Base-by-base conservation (phyloP, 35 echinoderm and acorn worm species). In the Apostichopus parvimensis region DNA sequence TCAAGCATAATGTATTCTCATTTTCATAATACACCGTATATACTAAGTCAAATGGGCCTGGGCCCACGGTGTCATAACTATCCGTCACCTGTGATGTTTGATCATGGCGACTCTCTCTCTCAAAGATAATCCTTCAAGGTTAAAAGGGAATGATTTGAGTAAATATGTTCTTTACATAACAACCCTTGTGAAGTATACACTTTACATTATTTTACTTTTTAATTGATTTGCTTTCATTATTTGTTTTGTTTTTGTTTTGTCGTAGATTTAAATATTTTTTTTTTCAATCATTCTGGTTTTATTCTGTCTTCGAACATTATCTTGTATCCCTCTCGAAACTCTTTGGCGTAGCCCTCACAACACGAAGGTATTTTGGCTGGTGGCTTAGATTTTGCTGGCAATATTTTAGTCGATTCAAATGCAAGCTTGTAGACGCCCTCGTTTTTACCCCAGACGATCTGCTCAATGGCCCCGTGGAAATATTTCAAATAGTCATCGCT, bases 271-370 rank as follows among this genome's bases (percentile, higher is more conserved):
- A 66, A 6, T 66, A 1, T 17, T 6, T 66, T 66, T 66, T 66
- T 66, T 66, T 66, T 66, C 15, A 9, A 23, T 56, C 54, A 87
- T 26, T 61, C 54, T 58, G 83, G 83, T 65, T 24, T 87, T 14
- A 87, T 87, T 65, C 83, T 57, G 5, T 56, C 23, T 62, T 87
- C 83, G 14, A 6, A 61, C 83, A 87, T 87, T 13, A 58, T 65
- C 10, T 65, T 58, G 60, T 87, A 87, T 26, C 83, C 83, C 20
- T 87, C 56, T 87, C 55, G 13, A 87, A 87, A 87, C 22, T 87
- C 83, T 15, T 65, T 87, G 4, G 83, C 83, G 55, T 87, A 87
- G 13, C 83, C 60, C 20, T 75, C 71, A 22, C 71, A 75, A 75
- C 71, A 18, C n/a, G 71, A 75, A 22, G 11, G 71, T 20, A 75